Percentiles rank a stretch among this genome's conserved stretches.
Conservation (phyloP, 2,797 vertebrate genomes). For the Halcyon chelicuti region DNA sequence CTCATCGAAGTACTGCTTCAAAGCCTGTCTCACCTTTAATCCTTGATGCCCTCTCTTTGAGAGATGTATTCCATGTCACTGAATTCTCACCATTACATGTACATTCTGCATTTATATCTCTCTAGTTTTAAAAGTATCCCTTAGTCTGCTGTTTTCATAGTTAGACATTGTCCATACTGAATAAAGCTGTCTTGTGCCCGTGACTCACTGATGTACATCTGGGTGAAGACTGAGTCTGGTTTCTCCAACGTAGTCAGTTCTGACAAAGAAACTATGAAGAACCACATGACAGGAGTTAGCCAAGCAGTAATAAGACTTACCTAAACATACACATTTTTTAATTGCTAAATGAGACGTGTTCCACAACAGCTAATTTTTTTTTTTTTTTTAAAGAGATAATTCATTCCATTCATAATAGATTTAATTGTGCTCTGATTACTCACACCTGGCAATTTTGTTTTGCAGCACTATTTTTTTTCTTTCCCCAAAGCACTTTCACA, state of each 20-base stretch:
- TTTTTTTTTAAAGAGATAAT: neutral
- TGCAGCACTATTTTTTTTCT: neutral
- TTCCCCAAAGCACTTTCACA: neutral
- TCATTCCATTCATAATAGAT: conserved; percentile 23
- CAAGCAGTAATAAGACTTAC: conserved; percentile 22
- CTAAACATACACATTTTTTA: conserved; percentile 17
- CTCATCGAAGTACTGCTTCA: neutral
- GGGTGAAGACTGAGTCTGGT: neutral
- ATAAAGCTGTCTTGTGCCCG: neutral
- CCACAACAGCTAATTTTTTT: neutral
- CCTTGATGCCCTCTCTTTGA: neutral
- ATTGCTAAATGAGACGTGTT: conserved; percentile 36
- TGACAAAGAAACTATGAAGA: neutral
- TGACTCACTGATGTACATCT: conserved; percentile 26
- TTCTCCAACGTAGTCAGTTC: neutral
- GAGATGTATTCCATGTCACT: neutral
- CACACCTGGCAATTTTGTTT: conserved; percentile 34
- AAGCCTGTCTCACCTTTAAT: neutral
- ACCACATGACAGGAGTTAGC: neutral
- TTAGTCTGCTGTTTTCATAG: neutral
- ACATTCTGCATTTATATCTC: neutral
- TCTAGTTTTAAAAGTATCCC: neutral
- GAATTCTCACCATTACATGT: neutral
- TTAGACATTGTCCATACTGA: neutral
- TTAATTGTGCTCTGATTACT: conserved; percentile 52